Evolutionary conservation across 2,113 vertebrate genomes (phyloP), one percentile per base, ranked within the genome.

Genomic region (Gadus chalcogrammus): DNA sequence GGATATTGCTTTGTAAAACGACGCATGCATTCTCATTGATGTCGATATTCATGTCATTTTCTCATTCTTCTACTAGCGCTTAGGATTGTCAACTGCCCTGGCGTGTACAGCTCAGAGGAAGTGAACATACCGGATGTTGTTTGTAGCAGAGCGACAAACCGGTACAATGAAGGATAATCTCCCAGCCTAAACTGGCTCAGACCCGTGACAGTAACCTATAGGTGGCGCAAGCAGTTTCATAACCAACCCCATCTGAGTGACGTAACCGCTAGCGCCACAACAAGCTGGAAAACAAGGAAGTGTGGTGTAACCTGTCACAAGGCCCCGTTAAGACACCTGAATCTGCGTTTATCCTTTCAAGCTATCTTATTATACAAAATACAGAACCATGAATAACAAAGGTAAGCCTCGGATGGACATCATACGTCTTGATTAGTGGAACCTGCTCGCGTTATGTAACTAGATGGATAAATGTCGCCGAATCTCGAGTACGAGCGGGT

Each of bases 271-370:
- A 84, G 85, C 88, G 89, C 84, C 90, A 90, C 85, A 90, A 90
- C 88, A 89, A 84, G 85, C 87, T 80, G 81, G 84, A 84, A 91
- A 93, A 93, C 91, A 92, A 91, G 92, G 92, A 93, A 93, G 91
- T 93, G 84, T 35, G 79, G 91, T 93, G 84, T 35, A 79, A 87
- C 86, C 60, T 65, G 79, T 61, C 69, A 48, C 68, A 79, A 88
- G 82, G 82, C 88, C 55, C 16, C 86, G 78, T 85, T 67, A 72
- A 85, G 58, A 88, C 53, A 79, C 79, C 70, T 74, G 76, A 77
- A 80, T 65, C 77, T 77, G 68, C 65, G 59, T 68, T 71, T 52
- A 67, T 64, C 77, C 16, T 28, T 67, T 81, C 65, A 68, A 68
- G 42, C 62, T 65, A 59, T 71, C 31, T 55, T 69, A 52, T 67